Evolutionary conservation across 2,113 vertebrate genomes (phyloP).

Genomic region (Ailuropoda melanoleuca): DNA sequence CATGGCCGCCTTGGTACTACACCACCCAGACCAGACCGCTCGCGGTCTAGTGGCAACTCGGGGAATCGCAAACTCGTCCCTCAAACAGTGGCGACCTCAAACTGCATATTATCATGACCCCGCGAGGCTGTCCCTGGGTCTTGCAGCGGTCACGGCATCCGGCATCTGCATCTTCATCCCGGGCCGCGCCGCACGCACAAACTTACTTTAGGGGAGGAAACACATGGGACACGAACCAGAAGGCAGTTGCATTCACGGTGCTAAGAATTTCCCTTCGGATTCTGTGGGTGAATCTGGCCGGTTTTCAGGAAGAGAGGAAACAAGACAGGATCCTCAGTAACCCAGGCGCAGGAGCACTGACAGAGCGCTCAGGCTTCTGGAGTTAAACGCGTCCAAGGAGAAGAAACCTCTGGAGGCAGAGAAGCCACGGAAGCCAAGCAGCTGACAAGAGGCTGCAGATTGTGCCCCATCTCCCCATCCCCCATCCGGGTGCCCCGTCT

Average conservation of each 20-base stretch:
- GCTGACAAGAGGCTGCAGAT: neutral
- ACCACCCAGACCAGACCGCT: neutral
- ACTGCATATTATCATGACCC: fast-evolving
- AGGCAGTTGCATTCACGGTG: neutral
- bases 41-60: neutral
- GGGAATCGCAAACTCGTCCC: fast-evolving
- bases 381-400: neutral
- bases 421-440: neutral
- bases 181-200: fast-evolving
- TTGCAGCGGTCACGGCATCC: no score
- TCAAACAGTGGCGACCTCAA: fast-evolving
- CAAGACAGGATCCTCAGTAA: fast-evolving
- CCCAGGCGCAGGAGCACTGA: neutral
- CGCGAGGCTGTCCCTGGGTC: neutral
- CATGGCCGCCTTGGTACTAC: neutral
- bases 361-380: neutral
- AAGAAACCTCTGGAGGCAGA: neutral
- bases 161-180: fast-evolving
- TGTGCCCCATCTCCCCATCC: neutral
- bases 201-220: neutral
- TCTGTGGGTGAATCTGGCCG: fast-evolving
- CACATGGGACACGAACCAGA: fast-evolving
- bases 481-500: neutral
- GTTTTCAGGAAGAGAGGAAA: neutral
- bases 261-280: neutral